Conservation (phyloP, 2,113 vertebrate genomes). For the Sceloporus undulatus region DNA sequence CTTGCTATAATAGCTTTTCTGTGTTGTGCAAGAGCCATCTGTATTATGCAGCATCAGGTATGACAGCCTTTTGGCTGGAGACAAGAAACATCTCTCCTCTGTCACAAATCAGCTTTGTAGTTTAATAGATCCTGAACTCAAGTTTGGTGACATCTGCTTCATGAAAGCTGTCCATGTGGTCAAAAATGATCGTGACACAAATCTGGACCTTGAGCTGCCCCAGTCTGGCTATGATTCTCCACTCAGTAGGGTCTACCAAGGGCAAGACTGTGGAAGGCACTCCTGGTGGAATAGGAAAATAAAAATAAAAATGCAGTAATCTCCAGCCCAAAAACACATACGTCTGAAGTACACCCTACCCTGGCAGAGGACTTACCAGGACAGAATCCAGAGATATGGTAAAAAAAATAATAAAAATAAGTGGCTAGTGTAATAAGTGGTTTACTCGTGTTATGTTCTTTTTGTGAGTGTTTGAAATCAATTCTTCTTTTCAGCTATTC, state of each 20-base stretch:
- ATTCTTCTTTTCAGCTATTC: neutral
- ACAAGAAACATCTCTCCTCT: neutral
- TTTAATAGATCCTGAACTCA: neutral
- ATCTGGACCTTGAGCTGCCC: constrained; percentile 19
- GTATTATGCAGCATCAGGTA: constrained; percentile 33
- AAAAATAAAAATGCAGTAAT: neutral
- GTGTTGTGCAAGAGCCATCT: constrained; percentile 26
- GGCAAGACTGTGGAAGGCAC: neutral
- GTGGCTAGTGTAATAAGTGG: too few relatives aligned
- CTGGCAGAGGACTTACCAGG: neutral
- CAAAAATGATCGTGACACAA: constrained; percentile 51
- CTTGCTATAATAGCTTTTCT: constrained; percentile 47
- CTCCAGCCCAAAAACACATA: neutral
- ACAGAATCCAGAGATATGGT: neutral
- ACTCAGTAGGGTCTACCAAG: neutral
- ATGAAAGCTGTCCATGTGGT: neutral
- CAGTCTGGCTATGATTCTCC: neutral
- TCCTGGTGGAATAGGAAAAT: neutral
- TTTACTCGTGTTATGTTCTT: too few relatives aligned
- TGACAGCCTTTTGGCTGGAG: constrained; percentile 43
- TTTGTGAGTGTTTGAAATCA: too few relatives aligned
- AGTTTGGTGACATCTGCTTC: neutral
- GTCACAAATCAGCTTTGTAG: constrained; percentile 46
- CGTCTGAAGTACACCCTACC: too few relatives aligned
- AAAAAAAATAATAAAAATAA: too few relatives aligned